phyloP scores from a whole-genome alignment of 2,113 vertebrate species.

The Bostrychus sinensis region DNA sequence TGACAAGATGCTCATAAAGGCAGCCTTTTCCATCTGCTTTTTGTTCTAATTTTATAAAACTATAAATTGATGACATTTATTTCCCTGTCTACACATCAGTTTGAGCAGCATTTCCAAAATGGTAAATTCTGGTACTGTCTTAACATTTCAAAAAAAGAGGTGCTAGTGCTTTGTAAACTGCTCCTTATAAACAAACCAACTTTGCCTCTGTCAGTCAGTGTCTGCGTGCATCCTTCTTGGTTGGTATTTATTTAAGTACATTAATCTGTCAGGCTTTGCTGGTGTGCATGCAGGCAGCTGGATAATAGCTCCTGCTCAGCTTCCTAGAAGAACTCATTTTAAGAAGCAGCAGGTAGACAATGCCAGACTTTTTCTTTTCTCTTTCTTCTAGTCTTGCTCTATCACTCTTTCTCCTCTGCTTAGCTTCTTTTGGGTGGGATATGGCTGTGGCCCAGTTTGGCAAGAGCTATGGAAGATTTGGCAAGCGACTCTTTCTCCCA shows the following conservation, averaged over 20 bases:
- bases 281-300: conserved; percentile 63
- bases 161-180: conserved; percentile 25
- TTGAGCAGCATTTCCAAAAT: conserved; percentile 11
- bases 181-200: conserved; percentile 20
- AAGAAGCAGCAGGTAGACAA: conserved; percentile 73
- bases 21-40: conserved; percentile 39
- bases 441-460: conserved; percentile 73
- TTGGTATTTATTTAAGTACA: conserved; percentile 69
- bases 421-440: conserved; percentile 52
- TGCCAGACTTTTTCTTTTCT: conserved; percentile 44
- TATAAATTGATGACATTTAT: conserved; percentile 45
- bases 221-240: conserved; percentile 43
- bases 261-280: conserved; percentile 73
- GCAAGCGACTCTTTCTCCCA: conserved; percentile 60
- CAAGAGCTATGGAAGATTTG: conserved; percentile 72
- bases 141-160: conserved; percentile 30
- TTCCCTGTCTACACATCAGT: conserved; percentile 44
- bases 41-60: background rate
- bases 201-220: background rate
- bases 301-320: conserved; percentile 63
- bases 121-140: no score
- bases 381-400: conserved; percentile 33
- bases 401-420: conserved; percentile 45
- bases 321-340: conserved; percentile 61
- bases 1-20: conserved; percentile 32